phyloP scores from a whole-genome alignment of 2,888 invertebrate species.

The Himalopsyche kuldschensis region DNA sequence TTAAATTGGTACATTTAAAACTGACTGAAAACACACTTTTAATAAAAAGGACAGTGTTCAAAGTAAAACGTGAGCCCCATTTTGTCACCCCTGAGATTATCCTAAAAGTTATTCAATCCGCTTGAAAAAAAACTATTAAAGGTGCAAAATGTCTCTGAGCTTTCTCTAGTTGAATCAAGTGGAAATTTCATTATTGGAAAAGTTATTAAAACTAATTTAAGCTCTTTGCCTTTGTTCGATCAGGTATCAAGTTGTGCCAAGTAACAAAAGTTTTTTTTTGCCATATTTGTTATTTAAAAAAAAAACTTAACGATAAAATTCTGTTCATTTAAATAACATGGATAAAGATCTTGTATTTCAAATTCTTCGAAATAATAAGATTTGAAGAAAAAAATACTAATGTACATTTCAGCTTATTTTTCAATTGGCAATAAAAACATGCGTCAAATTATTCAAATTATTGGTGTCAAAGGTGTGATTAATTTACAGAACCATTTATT shows the following conservation, averaged over 20 bases:
- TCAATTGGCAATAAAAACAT: too few species aligned
- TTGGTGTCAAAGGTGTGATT: too few species aligned
- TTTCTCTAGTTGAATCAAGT: not conserved
- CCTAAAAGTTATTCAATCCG: not conserved
- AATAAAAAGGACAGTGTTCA: not conserved
- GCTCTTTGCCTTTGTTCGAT: not conserved
- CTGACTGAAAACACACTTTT: not conserved
- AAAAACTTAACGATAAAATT: too few species aligned
- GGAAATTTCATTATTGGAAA: slow-evolving; percentile 1
- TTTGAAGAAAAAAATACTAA: too few species aligned
- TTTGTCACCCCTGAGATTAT: not conserved
- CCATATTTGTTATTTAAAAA: not conserved
- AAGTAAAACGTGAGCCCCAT: not conserved
- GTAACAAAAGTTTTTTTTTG: not conserved
- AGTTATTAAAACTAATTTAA: slow-evolving; percentile 2
- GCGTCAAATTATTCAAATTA: too few species aligned
- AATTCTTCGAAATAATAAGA: too few species aligned
- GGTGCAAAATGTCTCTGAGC: not conserved
- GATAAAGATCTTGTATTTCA: too few species aligned
- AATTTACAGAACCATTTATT: too few species aligned
- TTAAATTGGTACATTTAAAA: too few species aligned
- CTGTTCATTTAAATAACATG: too few species aligned
- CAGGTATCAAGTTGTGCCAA: not conserved
- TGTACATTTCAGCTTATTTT: too few species aligned
- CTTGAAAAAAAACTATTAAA: not conserved